A percentile compares a stretch with the other conserved stretches of the same genome.
These are phyloP conservation scores for Tapirus indicus DNA, from an alignment of 2,797 vertebrate genomes.

Conservation along the genomic window DNA sequence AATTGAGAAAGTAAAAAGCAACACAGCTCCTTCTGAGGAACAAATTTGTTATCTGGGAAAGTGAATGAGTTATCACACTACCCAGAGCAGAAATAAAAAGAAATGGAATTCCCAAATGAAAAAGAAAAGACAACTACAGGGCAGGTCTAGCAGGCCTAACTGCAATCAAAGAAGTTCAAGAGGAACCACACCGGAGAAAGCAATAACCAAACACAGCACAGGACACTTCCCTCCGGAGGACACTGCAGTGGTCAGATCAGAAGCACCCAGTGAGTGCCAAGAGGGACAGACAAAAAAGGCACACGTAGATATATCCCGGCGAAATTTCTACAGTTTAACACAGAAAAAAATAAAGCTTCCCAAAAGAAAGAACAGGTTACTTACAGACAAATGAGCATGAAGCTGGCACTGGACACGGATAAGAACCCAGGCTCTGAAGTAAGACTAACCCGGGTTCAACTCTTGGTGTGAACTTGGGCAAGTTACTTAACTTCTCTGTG, in stretches of 20 bases:
- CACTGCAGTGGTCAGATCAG: not conserved
- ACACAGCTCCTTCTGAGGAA: not conserved
- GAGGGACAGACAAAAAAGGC: not conserved
- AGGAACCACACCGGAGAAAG: not conserved
- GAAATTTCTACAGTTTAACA: conserved; percentile 24
- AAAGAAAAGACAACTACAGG: conserved; percentile 1
- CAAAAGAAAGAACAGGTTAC: not conserved
- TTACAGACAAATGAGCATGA: conserved; percentile 4
- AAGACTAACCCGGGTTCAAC: conserved; percentile 15
- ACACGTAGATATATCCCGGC: not conserved
- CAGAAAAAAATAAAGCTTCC: not conserved
- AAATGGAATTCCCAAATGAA: conserved; percentile 51
- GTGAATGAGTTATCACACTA: not conserved
- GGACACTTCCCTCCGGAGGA: not conserved
- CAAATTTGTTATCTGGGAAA: conserved; percentile 36
- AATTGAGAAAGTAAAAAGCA: conserved; percentile 47
- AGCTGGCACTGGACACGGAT: not conserved
- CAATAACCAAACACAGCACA: not conserved
- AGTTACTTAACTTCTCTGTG: not conserved
- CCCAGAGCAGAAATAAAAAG: conserved; percentile 34
- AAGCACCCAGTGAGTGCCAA: not conserved
- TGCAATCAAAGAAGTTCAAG: not conserved
- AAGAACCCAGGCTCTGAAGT: not conserved
- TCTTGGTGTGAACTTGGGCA: not conserved
- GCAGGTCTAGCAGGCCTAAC: not conserved